These are phyloP conservation scores for Caenorhabditis briggsae DNA, from an alignment of 1,140 invertebrate genomes.

Conservation along the genomic window DNA sequence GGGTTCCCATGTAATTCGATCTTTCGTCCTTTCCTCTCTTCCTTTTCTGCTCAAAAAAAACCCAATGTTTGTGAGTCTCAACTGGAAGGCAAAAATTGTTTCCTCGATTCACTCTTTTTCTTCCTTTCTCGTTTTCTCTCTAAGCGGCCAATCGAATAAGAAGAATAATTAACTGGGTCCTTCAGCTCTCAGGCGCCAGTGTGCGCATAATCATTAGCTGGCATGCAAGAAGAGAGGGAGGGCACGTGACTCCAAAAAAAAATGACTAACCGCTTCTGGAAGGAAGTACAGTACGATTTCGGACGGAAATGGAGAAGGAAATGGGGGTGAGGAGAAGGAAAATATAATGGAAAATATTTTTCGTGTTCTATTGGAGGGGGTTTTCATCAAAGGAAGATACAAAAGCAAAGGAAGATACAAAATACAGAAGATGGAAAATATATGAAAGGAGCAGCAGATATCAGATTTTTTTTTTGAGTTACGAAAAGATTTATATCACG, in stretches of 20 bases:
- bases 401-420: too few species aligned
- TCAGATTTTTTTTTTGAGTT: too few species aligned
- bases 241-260: not conserved
- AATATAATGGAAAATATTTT: not conserved
- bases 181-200: not conserved
- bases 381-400: not conserved
- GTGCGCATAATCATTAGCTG: conserved; percentile 39
- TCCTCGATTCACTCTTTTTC: conserved; percentile 1
- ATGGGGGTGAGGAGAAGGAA: not conserved
- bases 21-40: conserved; percentile 9
- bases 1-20: conserved; percentile 9
- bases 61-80: conserved; percentile 35
- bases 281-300: conserved; percentile 1
- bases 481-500: too few species aligned
- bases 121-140: not conserved
- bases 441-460: too few species aligned
- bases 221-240: not conserved
- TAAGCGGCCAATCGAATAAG: conserved; percentile 31
- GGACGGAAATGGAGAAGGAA: not conserved
- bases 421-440: too few species aligned
- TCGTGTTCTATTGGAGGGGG: not conserved
- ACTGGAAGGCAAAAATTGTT: conserved; percentile 29
- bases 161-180: conserved; percentile 51
- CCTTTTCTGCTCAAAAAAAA: not conserved
- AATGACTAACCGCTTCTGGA: conserved; percentile 1